Evolutionary conservation across 2,888 invertebrate species (phyloP).

Genomic region (Eristalis arbustorum): DNA sequence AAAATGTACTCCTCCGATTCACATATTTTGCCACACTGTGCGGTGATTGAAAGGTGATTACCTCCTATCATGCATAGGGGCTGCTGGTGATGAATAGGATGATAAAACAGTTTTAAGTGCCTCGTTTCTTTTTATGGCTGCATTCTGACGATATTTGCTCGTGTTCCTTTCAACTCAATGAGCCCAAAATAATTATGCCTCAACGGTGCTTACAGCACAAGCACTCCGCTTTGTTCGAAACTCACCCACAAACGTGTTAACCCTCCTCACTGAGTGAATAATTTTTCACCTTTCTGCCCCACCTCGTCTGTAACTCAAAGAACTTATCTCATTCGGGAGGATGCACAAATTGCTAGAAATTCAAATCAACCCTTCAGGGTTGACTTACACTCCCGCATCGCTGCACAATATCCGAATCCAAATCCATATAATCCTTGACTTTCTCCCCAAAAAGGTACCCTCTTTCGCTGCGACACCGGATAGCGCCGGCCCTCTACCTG

Average conservation of each 20-base stretch:
- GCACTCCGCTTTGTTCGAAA: neutral
- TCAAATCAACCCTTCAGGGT: neutral
- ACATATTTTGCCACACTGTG: neutral
- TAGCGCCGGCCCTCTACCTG: neutral
- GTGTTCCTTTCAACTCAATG: neutral
- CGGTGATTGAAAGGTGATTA: neutral
- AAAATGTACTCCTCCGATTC: too few species aligned
- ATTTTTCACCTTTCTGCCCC: neutral
- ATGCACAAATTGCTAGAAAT: neutral
- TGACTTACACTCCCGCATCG: neutral
- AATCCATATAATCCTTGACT: too few species aligned
- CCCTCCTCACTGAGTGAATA: neutral
- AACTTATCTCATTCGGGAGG: neutral
- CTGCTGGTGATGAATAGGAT: too few species aligned
- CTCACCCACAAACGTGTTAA: neutral
- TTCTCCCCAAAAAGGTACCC: neutral
- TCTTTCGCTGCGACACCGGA: neutral
- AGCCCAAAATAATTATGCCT: too few species aligned
- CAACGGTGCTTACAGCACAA: neutral
- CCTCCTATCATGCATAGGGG: too few species aligned
- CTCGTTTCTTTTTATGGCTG: neutral
- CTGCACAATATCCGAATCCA: neutral
- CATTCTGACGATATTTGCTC: neutral
- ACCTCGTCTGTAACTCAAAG: neutral
- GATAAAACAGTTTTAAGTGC: fast-evolving